phyloP scores from a whole-genome alignment of 1,140 invertebrate species.

The Oncopodura yosiiana region DNA sequence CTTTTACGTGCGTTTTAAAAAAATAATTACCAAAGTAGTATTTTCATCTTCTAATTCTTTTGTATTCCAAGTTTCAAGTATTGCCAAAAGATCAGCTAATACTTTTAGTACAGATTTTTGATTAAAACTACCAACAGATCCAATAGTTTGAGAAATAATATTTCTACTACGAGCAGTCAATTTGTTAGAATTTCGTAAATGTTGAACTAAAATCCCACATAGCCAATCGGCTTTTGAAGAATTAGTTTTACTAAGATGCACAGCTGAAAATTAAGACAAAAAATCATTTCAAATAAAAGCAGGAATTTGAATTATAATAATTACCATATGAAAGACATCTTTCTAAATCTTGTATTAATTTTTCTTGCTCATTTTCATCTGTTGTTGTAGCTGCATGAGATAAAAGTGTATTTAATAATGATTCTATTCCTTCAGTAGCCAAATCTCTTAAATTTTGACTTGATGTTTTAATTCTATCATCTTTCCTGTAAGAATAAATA shows the following conservation, averaged over 20 bases:
- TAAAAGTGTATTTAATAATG: constrained; percentile 13
- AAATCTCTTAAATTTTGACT: constrained; percentile 23
- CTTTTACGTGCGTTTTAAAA: neutral
- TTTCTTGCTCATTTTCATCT: constrained; percentile 1
- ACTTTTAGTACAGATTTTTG: constrained; percentile 49
- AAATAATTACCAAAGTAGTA: constrained; percentile 22
- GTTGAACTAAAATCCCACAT: constrained; percentile 13
- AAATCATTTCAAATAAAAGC: too few species aligned
- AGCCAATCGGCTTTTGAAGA: constrained; percentile 27
- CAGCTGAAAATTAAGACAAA: too few species aligned
- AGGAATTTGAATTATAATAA: too few species aligned
- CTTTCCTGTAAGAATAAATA: constrained; percentile 15
- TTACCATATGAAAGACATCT: constrained; percentile 28
- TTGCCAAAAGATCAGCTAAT: constrained; percentile 49
- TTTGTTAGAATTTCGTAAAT: constrained; percentile 11
- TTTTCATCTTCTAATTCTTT: constrained; percentile 15
- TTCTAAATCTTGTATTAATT: constrained; percentile 15
- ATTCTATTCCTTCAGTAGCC: constrained; percentile 19
- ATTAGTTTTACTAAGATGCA: constrained; percentile 26
- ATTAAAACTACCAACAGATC: constrained; percentile 59
- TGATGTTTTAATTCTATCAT: constrained; percentile 5
- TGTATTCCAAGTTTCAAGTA: constrained; percentile 38
- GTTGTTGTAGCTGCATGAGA: neutral
- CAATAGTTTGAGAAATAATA: constrained; percentile 56
- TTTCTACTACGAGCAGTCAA: constrained; percentile 32